Percentiles rank a stretch among this genome's conserved stretches.
Evolutionary conservation across 2,888 invertebrate species (phyloP).

Genomic region (Tachina lurida): DNA sequence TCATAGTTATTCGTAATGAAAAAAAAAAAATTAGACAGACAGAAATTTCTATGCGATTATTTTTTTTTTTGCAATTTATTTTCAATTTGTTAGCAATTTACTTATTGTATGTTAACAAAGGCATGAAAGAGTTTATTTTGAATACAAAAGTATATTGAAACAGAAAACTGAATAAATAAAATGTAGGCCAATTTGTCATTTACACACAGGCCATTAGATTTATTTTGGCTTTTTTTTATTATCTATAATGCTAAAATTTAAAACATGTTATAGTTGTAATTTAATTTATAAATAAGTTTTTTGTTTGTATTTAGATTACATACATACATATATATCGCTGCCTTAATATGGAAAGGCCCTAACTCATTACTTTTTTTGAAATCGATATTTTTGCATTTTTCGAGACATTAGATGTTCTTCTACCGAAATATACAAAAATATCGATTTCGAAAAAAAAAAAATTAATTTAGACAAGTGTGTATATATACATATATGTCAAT

Average conservation of each 20-base stretch:
- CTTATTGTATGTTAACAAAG: conserved; percentile 35
- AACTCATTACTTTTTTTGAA: no score
- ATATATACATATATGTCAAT: background rate
- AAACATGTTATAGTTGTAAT: conserved; percentile 44
- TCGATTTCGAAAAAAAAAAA: no score
- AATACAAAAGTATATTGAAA: conserved; percentile 25
- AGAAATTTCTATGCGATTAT: background rate
- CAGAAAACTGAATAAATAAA: conserved; percentile 20
- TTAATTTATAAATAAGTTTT: conserved; percentile 24
- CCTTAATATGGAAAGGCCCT: no score
- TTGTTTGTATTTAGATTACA: background rate
- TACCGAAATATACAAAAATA: no score
- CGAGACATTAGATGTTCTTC: no score
- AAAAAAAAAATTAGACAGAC: background rate
- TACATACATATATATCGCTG: no score
- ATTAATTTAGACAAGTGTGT: background rate
- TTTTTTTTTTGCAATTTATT: conserved; percentile 30
- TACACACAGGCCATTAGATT: conserved; percentile 35
- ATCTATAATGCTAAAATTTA: background rate
- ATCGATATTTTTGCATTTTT: no score
- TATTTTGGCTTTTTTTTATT: conserved; percentile 39
- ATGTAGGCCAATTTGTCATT: conserved; percentile 61
- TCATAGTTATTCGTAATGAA: background rate
- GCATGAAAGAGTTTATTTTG: conserved; percentile 30
- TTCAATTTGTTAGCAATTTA: conserved; percentile 43